phyloP scores from a whole-genome alignment of 1,140 invertebrate species.

The Diorhabda sublineata region DNA sequence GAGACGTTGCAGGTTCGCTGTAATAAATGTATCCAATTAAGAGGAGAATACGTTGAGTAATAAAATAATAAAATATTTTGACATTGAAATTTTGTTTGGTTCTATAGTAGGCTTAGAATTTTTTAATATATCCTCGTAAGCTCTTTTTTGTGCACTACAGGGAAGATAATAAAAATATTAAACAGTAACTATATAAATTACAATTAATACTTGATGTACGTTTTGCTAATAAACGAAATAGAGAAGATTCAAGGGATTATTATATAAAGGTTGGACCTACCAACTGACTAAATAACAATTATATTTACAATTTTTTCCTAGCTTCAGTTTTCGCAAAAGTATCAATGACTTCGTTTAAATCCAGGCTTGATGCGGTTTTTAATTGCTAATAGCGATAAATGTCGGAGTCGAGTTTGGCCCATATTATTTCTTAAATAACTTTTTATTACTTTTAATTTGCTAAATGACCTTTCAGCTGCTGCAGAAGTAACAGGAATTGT shows the following conservation, averaged over 20 bases:
- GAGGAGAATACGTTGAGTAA: not conserved
- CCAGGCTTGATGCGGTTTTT: conserved; percentile 14
- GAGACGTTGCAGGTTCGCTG: too few species aligned
- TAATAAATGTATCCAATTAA: too few species aligned
- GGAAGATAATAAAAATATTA: conserved; percentile 15
- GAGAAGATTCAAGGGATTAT: conserved; percentile 13
- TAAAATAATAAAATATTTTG: not conserved
- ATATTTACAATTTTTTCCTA: conserved; percentile 16
- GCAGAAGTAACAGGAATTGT: too few species aligned
- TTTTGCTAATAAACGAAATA: conserved; percentile 7
- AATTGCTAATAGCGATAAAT: conserved; percentile 10
- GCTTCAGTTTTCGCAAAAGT: conserved; percentile 18
- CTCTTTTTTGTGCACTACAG: conserved; percentile 17
- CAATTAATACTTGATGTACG: conserved; percentile 8
- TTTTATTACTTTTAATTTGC: conserved; percentile 23
- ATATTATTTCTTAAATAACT: conserved; percentile 21
- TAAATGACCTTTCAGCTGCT: conserved; percentile 11
- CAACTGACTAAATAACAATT: not conserved
- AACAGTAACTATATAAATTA: conserved; percentile 17
- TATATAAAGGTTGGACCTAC: not conserved
- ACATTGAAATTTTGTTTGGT: too few species aligned
- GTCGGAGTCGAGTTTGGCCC: conserved; percentile 21
- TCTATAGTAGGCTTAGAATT: too few species aligned
- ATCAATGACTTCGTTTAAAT: conserved; percentile 23
- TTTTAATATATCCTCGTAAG: not conserved